Evolutionary conservation across 2,113 vertebrate species (phyloP).

Genomic region (Erythrocebus patas): DNA sequence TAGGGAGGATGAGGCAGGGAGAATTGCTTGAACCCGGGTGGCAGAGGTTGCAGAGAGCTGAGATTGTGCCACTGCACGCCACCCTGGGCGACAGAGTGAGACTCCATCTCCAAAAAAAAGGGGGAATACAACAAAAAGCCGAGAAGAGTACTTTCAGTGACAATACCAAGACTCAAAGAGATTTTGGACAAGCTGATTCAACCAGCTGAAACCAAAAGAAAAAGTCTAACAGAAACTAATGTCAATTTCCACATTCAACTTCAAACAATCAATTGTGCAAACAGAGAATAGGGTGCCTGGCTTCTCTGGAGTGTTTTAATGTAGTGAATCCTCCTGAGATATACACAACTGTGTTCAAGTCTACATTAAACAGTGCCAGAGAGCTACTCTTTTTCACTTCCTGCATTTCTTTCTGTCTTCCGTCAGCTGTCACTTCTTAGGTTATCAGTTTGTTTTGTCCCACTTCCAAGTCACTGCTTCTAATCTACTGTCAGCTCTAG

Average conservation of each 20-base stretch:
- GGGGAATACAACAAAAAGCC: background rate
- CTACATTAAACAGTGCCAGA: background rate
- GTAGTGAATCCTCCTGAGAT: background rate
- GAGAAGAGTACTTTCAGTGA: background rate
- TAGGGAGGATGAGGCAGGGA: no score
- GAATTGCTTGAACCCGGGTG: no score
- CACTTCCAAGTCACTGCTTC: conserved; percentile 32
- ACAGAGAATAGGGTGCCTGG: background rate
- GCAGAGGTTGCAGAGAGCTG: no score
- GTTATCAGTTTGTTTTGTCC: conserved; percentile 51
- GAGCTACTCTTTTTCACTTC: background rate
- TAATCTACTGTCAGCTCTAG: background rate
- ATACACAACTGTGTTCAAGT: background rate
- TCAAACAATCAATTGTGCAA: conserved; percentile 28
- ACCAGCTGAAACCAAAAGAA: conserved; percentile 19
- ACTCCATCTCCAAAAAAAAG: no score
- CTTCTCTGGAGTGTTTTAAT: background rate
- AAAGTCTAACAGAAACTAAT: background rate
- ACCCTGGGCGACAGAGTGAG: no score
- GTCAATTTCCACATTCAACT: conserved; percentile 17
- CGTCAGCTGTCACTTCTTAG: conserved; percentile 45
- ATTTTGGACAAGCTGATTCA: conserved; percentile 22
- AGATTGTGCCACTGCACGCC: no score
- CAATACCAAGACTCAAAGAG: background rate
- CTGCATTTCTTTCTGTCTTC: conserved; percentile 8